Base-by-base conservation (phyloP, 2,113 vertebrate species). In the Corapipo altera region DNA sequence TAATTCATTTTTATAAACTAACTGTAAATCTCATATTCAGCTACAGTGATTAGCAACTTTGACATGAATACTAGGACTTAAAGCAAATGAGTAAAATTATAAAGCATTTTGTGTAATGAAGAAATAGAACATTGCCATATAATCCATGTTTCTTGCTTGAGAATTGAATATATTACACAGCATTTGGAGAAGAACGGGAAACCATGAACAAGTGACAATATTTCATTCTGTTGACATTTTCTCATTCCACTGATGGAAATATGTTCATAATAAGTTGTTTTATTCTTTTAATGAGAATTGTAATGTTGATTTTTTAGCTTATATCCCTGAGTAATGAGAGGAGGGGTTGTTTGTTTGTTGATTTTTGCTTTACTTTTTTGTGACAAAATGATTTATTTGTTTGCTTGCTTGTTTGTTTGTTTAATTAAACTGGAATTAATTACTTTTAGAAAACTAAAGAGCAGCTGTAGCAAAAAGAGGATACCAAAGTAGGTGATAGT, bases 391-490 rank as follows among this genome's bases (percentile, higher is more conserved):
- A 95, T 95, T 95, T 95, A 85, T 96, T 94, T 94, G 54, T 72
- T 96, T 96, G 17, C 43, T 77, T 93, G 23, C 33, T 95, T 91
- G 67, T 72, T 95, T 85, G 48, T 54, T 93, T 94, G 43, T 83
- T 55, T 88, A 94, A 95, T 95, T 97, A 91, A 94, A 88, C 16
- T 70, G 43, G 46, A 96, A 93, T 93, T 88, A 95, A 94, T 96
- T 84, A 77, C 55, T 80, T 49, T 85, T 93, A 64, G 64, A 88
- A 94, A 95, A 83, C 58, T 66, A 94, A 91, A 96, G 69, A 93
- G 35, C 82, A 94, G 85, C 43, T 54, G 39, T 46, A 93, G 89
- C 62, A 95, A 95, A 94, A 87, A 89, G 41, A 30, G 83, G 54
- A 28, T 33, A 69, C 35, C 44, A 81, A 81, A 81, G 69, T 41